phyloP scores from a whole-genome alignment of 2,113 vertebrate species.

The Trichomycterus rosablanca region DNA sequence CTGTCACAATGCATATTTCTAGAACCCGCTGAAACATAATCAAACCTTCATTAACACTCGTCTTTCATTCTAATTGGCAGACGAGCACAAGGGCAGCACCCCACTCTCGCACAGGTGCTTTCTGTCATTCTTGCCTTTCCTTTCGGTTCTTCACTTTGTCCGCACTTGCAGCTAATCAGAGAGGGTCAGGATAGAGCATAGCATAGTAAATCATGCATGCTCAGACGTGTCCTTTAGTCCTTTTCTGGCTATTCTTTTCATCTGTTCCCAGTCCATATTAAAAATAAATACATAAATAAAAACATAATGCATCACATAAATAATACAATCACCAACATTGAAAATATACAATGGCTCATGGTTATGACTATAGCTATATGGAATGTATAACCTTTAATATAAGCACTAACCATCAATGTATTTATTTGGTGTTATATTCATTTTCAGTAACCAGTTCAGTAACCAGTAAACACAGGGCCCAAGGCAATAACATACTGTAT shows the following conservation, averaged over 20 bases:
- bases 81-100: slow-evolving; percentile 47
- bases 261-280: neutral
- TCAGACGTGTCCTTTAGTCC: slow-evolving; percentile 15
- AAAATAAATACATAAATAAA: neutral
- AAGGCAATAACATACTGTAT: too few species aligned
- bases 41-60: slow-evolving; percentile 71
- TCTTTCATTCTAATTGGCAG: slow-evolving; percentile 67
- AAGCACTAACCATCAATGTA: too few species aligned
- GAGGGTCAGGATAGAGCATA: slow-evolving; percentile 21
- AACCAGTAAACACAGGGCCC: too few species aligned
- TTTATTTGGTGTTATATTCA: too few species aligned
- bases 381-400: too few species aligned
- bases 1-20: slow-evolving; percentile 56
- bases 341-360: too few species aligned
- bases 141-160: slow-evolving; percentile 25
- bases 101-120: slow-evolving; percentile 39
- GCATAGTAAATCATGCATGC: slow-evolving; percentile 20
- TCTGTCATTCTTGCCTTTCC: slow-evolving; percentile 24
- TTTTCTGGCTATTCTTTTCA: neutral
- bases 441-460: too few species aligned
- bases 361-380: too few species aligned
- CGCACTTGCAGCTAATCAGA: slow-evolving; percentile 45
- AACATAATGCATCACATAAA: too few species aligned
- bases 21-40: slow-evolving; percentile 64
- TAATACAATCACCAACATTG: too few species aligned